Percentiles rank a stretch among this genome's conserved stretches.
These are phyloP conservation scores for Lithosia quadra DNA, from an alignment of 2,888 invertebrate species.

Conservation along the genomic window DNA sequence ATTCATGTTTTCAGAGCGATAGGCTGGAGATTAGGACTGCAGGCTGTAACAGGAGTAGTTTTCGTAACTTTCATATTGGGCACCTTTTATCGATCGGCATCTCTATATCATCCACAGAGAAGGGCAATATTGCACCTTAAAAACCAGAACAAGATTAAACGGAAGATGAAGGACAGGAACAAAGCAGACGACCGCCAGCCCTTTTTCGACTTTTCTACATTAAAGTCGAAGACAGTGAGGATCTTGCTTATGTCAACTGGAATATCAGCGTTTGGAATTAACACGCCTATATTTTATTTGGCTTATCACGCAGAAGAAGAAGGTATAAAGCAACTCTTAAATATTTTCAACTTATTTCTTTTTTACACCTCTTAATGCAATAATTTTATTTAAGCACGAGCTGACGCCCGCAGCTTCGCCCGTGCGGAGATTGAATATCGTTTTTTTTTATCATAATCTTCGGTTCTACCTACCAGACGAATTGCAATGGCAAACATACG, in stretches of 20 bases:
- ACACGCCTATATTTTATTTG: slow-evolving; percentile 94
- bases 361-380: neutral
- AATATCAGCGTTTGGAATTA: slow-evolving; percentile 93
- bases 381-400: too few species aligned
- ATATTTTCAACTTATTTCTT: too few species aligned
- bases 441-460: too few species aligned
- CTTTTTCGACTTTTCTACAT: slow-evolving; percentile 94
- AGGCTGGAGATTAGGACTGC: slow-evolving; percentile 94
- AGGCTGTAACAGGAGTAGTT: slow-evolving; percentile 94
- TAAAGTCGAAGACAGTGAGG: slow-evolving; percentile 94
- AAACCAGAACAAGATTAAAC: slow-evolving; percentile 91
- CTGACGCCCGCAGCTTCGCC: too few species aligned
- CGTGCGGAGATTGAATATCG: too few species aligned
- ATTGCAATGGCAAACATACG: too few species aligned
- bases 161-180: slow-evolving; percentile 93
- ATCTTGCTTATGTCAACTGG: slow-evolving; percentile 93
- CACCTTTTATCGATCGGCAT: slow-evolving; percentile 95
- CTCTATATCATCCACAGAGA: slow-evolving; percentile 95
- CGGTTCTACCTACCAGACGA: too few species aligned
- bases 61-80: slow-evolving; percentile 94
- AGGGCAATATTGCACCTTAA: slow-evolving; percentile 95
- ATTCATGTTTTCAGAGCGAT: slow-evolving; percentile 87
- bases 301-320: slow-evolving; percentile 93
- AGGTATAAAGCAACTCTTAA: slow-evolving; percentile 73
- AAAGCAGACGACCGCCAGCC: slow-evolving; percentile 92